Conservation (phyloP, 1,140 invertebrate genomes). For the Myzus persicae region DNA sequence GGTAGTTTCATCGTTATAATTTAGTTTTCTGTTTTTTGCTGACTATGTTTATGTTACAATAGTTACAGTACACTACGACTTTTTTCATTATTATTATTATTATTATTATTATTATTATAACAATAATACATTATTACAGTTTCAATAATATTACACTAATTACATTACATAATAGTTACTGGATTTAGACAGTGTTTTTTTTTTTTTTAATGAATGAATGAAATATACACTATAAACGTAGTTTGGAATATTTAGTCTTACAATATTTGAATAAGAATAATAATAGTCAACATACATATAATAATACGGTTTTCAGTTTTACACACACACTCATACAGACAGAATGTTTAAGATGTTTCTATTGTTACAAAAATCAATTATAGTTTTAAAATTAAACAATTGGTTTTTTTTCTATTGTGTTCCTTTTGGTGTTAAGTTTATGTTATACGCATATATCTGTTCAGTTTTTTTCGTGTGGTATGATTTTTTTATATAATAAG, state of each 20-base stretch:
- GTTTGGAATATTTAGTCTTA: conserved; percentile 34
- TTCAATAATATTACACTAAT: conserved; percentile 37
- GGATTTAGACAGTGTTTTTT: conserved; percentile 29
- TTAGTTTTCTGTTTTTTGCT: conserved; percentile 39
- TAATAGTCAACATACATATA: conserved; percentile 27
- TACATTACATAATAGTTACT: background rate
- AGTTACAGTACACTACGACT: conserved; percentile 28
- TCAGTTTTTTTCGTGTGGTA: conserved; percentile 48
- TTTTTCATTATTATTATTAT: background rate
- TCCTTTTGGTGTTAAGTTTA: conserved; percentile 57
- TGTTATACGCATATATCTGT: conserved; percentile 52
- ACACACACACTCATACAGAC: conserved; percentile 42
- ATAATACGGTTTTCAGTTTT: conserved; percentile 46
- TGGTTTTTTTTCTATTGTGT: conserved; percentile 32
- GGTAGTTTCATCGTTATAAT: conserved; percentile 8
- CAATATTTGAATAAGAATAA: conserved; percentile 27
- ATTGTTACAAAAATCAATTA: conserved; percentile 41
- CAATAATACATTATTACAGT: conserved; percentile 23
- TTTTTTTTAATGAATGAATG: background rate
- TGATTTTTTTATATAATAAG: conserved; percentile 42
- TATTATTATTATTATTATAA: background rate
- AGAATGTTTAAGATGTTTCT: background rate
- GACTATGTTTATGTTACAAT: conserved; percentile 46
- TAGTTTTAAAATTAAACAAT: conserved; percentile 7
- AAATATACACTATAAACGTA: conserved; percentile 13